Evolutionary conservation across 1,140 invertebrate genomes (phyloP), one percentile per base, ranked within the genome.

Genomic region (Drosophila simulans): DNA sequence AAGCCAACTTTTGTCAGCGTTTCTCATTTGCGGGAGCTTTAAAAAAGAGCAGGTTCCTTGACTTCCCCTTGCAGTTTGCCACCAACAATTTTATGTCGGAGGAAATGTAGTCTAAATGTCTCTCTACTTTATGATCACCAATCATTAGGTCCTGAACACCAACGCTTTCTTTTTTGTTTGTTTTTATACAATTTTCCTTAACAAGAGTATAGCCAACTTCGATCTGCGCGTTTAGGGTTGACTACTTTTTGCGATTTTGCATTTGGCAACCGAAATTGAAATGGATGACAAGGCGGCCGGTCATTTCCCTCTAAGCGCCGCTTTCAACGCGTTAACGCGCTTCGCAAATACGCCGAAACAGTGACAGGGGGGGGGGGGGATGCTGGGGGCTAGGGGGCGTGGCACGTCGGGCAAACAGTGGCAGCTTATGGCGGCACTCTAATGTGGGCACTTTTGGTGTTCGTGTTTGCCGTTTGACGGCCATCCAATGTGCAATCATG

Each of bases 261-360:
- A 35, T 48, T 39, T 71, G 35, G 39, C 56, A 20, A 69, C 40
- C 56, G 31, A 80, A 83, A 84, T 84, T 80, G 80, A 84, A 83
- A 76, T 80, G 63, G 75, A 77, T 40, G 51, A 62, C 69, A 63
- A 59, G 66, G 34, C 52, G 13, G 43, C 43, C 52, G 51, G 68
- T 46, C 68, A 70, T 70, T 71, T 70, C 80, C 76, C 80, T 84
- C 80, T 63, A 76, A 83, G 80, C 80, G 76, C 57, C 17, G 60
- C 64, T 84, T 80, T 83, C 80, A 31, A 77, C 81, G 77, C 81
- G 81, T 73, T 77, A 84, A 85, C 81, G 72, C 71, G 71, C 46
- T 46, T 27, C 25, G 40, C 56, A 68, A 81, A 69, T 46, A 82
- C 45, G 54, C 53, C 34, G 37, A 51, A 53, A 65, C 27, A 15